These are phyloP conservation scores for Gymnarchus niloticus DNA, from an alignment of 2,113 vertebrate species.

Conservation along the genomic window DNA sequence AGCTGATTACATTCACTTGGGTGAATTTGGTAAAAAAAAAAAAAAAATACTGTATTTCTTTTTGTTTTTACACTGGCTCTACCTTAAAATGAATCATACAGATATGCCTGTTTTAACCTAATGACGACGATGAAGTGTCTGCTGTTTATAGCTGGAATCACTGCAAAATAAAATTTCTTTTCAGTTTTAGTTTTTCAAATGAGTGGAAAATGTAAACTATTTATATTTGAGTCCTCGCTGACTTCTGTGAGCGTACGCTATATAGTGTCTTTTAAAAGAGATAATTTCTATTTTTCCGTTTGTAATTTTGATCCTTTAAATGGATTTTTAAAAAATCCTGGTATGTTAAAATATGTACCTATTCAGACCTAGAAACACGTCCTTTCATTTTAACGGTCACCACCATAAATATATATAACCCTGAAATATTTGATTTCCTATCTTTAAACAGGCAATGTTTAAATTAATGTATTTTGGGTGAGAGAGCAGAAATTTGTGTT, in stretches of 20 bases:
- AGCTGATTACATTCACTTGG: slow-evolving; percentile 32
- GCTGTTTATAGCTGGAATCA: slow-evolving; percentile 55
- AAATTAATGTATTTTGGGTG: background rate
- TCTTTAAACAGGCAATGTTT: background rate
- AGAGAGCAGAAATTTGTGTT: background rate
- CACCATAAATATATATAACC: slow-evolving; percentile 1
- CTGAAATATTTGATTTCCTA: background rate
- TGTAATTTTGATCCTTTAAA: slow-evolving; percentile 39
- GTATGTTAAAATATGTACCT: slow-evolving; percentile 36
- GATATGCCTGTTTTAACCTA: slow-evolving; percentile 45
- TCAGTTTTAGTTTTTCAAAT: slow-evolving; percentile 42
- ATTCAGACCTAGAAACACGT: slow-evolving; percentile 49
- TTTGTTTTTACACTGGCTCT: slow-evolving; percentile 63
- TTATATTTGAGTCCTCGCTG: slow-evolving; percentile 62
- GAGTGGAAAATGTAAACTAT: slow-evolving; percentile 62
- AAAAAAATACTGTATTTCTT: slow-evolving; percentile 52
- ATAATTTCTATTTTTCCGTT: slow-evolving; percentile 49
- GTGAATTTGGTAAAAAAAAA: slow-evolving; percentile 44
- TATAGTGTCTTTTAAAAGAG: slow-evolving; percentile 61
- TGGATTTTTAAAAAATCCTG: slow-evolving; percentile 16
- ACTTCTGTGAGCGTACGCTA: slow-evolving; percentile 67
- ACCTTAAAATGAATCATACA: slow-evolving; percentile 34
- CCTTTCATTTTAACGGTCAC: background rate
- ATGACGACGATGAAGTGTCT: slow-evolving; percentile 49
- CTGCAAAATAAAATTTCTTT: slow-evolving; percentile 44